A percentile compares a stretch with the other conserved stretches of the same genome.
Evolutionary conservation across 2,888 invertebrate species (phyloP).

Genomic region (Ethmia dodecea): DNA sequence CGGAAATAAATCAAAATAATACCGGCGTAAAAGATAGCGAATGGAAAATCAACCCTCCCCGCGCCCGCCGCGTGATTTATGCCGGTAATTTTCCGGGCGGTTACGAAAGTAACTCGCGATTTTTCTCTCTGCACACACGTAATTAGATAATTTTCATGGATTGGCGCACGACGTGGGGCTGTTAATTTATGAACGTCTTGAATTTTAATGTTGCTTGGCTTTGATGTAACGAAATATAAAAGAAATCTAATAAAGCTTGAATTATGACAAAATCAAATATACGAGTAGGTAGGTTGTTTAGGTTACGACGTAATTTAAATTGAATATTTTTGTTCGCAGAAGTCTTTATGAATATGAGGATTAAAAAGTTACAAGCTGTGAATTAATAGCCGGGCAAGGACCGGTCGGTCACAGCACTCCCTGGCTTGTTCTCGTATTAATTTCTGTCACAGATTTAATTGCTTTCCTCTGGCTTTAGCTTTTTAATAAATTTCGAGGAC

Average conservation of each 20-base stretch:
- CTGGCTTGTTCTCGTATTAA: constrained; percentile 63
- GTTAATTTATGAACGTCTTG: constrained; percentile 23
- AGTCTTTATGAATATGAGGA: constrained; percentile 43
- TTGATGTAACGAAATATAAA: not conserved
- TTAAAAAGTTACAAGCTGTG: constrained; percentile 53
- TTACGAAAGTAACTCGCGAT: constrained; percentile 73
- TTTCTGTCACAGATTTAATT: constrained; percentile 74
- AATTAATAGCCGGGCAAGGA: constrained; percentile 48
- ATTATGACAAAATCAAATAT: not conserved
- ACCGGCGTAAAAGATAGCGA: constrained; percentile 71
- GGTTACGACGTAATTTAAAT: not conserved
- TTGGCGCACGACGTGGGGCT: constrained; percentile 32
- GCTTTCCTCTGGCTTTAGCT: constrained; percentile 71
- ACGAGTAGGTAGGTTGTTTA: not conserved
- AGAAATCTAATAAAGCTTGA: not conserved
- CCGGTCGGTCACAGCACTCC: constrained; percentile 36
- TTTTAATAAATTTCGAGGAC: constrained; percentile 74
- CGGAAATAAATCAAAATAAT: constrained; percentile 75
- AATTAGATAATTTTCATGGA: constrained; percentile 72
- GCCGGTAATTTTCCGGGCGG: constrained; percentile 72
- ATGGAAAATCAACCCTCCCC: constrained; percentile 68
- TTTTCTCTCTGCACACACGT: constrained; percentile 71
- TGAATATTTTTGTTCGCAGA: constrained; percentile 18
- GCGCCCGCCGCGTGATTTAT: constrained; percentile 55
- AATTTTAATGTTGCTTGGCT: not conserved